Conservation (phyloP, 2,888 invertebrate genomes). For the Athetis lepigone region DNA sequence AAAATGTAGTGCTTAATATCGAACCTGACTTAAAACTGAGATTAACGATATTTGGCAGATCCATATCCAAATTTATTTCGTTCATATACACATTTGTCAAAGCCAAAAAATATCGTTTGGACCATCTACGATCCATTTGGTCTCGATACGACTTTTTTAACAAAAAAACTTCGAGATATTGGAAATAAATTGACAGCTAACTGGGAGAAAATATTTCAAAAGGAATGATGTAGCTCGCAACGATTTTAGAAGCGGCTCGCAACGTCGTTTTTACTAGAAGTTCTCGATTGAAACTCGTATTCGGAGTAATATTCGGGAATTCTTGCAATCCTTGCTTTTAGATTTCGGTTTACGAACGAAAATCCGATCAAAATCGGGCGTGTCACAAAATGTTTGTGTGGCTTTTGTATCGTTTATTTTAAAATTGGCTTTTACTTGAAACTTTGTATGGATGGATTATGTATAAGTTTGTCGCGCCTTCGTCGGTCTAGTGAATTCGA, state of each 20-base stretch:
- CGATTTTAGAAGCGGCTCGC: conserved; percentile 6
- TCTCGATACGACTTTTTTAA: background rate
- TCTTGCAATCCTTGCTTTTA: background rate
- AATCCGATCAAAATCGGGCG: background rate
- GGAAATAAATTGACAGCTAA: conserved; percentile 28
- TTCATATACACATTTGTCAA: background rate
- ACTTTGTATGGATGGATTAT: too few relatives aligned
- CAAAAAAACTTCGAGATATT: background rate
- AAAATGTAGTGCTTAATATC: too few relatives aligned
- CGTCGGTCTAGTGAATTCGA: too few relatives aligned
- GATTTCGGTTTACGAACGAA: background rate
- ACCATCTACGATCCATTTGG: background rate
- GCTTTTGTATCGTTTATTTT: background rate
- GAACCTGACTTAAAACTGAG: too few relatives aligned
- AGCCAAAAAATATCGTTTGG: background rate
- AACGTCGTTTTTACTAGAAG: conserved; percentile 14
- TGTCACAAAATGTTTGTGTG: too few relatives aligned
- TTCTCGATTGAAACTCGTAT: conserved; percentile 29
- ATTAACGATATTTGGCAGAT: too few relatives aligned
- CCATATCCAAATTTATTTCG: too few relatives aligned
- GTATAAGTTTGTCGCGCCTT: too few relatives aligned
- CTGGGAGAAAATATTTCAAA: conserved; percentile 17
- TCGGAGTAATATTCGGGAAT: background rate
- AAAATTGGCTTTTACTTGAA: background rate
- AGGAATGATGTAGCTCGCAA: conserved; percentile 13